Percentiles rank a stretch among this genome's conserved stretches.
phyloP scores from a whole-genome alignment of 2,888 invertebrate genomes.

The Phalera bucephala region DNA sequence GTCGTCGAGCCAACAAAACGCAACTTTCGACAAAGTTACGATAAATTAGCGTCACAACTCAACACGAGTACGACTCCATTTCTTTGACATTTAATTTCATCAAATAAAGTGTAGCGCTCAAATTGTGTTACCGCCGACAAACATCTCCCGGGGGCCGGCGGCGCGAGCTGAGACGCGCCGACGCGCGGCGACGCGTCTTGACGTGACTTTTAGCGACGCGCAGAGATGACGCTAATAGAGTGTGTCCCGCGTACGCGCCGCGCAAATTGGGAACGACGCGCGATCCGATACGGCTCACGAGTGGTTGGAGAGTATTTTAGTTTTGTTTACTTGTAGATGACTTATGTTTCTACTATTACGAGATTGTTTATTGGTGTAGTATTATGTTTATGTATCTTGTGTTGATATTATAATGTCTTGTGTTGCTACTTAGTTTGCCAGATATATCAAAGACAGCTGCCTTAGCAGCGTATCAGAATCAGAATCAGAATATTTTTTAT shows the following conservation, averaged over 20 bases:
- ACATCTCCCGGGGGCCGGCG: constrained; percentile 2
- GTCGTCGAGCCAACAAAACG: constrained; percentile 2
- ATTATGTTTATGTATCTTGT: no score
- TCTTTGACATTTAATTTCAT: constrained; percentile 24
- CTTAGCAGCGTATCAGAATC: no score
- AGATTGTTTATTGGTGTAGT: no score
- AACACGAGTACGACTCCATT: constrained; percentile 7
- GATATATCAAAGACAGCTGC: no score
- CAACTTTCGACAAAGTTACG: constrained; percentile 4
- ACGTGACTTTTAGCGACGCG: constrained; percentile 4
- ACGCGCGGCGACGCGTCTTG: constrained; percentile 1
- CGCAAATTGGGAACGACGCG: constrained; percentile 1
- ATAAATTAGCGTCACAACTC: constrained; percentile 6
- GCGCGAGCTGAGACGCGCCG: not conserved
- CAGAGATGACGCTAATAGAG: not conserved
- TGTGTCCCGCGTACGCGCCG: not conserved
- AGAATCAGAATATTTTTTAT: no score
- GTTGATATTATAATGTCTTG: no score
- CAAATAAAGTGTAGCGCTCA: constrained; percentile 17
- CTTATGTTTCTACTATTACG: no score
- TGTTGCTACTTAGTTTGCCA: no score
- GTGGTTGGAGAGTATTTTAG: no score
- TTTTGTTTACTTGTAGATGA: no score
- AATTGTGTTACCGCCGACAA: constrained; percentile 8
- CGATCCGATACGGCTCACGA: no score